A percentile compares a stretch with the other conserved stretches of the same genome.
phyloP scores from a whole-genome alignment of 2,113 vertebrate genomes.

The Laterallus jamaicensis region DNA sequence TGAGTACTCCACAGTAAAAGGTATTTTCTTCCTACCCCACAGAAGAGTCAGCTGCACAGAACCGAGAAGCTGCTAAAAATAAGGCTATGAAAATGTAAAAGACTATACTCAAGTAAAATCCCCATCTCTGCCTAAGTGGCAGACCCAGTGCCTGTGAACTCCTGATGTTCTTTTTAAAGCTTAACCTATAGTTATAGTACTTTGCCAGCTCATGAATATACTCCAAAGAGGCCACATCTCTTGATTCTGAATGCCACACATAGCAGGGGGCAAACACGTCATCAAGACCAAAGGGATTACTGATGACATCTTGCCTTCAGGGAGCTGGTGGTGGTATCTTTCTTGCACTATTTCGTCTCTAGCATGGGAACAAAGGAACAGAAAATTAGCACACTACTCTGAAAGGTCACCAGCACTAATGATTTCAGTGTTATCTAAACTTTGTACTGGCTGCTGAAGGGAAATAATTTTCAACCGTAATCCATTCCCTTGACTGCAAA shows the following conservation, averaged over 20 bases:
- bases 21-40: not conserved
- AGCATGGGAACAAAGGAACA: not conserved
- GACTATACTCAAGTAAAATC: not conserved
- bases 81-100: not conserved
- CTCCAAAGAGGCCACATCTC: not conserved
- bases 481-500: not conserved
- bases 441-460: not conserved
- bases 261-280: not conserved
- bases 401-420: not conserved
- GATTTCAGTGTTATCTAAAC: not conserved
- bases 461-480: not conserved
- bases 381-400: not conserved
- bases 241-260: not conserved
- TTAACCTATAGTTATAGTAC: not conserved
- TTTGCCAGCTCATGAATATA: rapidly evolving
- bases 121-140: not conserved
- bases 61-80: not conserved
- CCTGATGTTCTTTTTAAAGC: not conserved
- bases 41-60: not conserved
- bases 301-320: not conserved
- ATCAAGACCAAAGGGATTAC: not conserved
- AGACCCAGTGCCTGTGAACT: not conserved
- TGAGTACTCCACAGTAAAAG: not conserved
- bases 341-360: not conserved
- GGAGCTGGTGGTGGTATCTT: not conserved